Percentiles rank a stretch among this genome's conserved stretches.
phyloP scores from a whole-genome alignment of 2,797 vertebrate genomes.

The Pantherophis vulpinus region DNA sequence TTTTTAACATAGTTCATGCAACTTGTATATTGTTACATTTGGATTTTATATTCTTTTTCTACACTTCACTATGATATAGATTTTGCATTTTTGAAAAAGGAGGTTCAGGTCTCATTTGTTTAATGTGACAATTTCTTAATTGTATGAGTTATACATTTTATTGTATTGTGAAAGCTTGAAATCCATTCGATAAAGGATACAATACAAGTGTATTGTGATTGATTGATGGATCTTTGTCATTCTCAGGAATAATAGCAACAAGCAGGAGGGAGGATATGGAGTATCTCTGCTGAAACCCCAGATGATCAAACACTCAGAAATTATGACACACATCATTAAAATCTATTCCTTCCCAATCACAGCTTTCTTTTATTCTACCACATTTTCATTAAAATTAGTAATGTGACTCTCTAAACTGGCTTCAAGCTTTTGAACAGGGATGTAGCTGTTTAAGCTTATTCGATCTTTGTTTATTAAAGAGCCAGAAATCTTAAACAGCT shows the following conservation, averaged over 20 bases:
- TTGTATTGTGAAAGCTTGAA: slow-evolving; percentile 60
- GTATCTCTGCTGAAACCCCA: neutral
- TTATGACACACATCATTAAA: slow-evolving; percentile 25
- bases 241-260: slow-evolving; percentile 32
- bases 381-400: neutral
- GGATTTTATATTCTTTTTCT: slow-evolving; percentile 57
- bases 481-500: neutral
- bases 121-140: slow-evolving; percentile 69
- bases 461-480: neutral
- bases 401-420: neutral
- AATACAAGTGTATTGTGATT: slow-evolving; percentile 6
- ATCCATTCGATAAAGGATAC: slow-evolving; percentile 41
- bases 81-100: slow-evolving; percentile 11
- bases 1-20: neutral
- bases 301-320: neutral
- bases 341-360: slow-evolving; percentile 11
- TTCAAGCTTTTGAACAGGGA: neutral
- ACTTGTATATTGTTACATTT: slow-evolving; percentile 38
- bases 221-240: neutral
- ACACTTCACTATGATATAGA: slow-evolving; percentile 51
- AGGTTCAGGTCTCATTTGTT: slow-evolving; percentile 60
- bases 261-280: neutral
- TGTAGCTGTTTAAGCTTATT: neutral
- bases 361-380: slow-evolving; percentile 2
- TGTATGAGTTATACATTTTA: slow-evolving; percentile 68